These are phyloP conservation scores for Cheumatopsyche charites DNA, from an alignment of 1,140 invertebrate genomes.

Conservation along the genomic window DNA sequence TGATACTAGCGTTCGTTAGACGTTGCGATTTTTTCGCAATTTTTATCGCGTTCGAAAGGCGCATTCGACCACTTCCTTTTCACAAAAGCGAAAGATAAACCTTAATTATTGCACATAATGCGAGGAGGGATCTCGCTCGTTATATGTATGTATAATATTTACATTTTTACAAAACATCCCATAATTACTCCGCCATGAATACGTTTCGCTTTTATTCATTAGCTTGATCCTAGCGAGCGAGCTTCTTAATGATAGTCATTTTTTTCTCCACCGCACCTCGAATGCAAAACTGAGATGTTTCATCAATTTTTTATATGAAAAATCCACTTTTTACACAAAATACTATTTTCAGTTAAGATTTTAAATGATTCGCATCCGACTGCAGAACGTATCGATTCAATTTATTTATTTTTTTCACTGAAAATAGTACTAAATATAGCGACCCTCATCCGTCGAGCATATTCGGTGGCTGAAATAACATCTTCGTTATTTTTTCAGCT, in stretches of 20 bases:
- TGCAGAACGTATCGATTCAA: too few relatives aligned
- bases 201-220: conserved; percentile 5
- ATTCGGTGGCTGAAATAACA: conserved; percentile 5
- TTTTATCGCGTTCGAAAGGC: background rate
- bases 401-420: too few relatives aligned
- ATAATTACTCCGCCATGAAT: background rate
- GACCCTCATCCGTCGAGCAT: background rate
- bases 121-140: background rate
- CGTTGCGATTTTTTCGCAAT: background rate
- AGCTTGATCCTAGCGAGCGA: background rate
- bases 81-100: too few relatives aligned
- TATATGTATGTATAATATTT: too few relatives aligned
- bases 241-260: background rate
- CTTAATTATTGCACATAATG: conserved; percentile 6
- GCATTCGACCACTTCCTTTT: conserved; percentile 3
- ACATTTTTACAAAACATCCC: conserved; percentile 8
- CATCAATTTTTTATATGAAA: too few relatives aligned
- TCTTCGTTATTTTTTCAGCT: conserved; percentile 26
- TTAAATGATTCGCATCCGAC: too few relatives aligned
- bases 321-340: too few relatives aligned
- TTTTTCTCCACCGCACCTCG: background rate
- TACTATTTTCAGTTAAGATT: too few relatives aligned
- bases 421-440: conserved; percentile 24
- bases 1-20: too few relatives aligned
- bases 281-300: too few relatives aligned